A percentile compares a stretch with the other conserved stretches of the same genome.
phyloP scores from a whole-genome alignment of 1,140 invertebrate species.

The Hycleus cichorii region DNA sequence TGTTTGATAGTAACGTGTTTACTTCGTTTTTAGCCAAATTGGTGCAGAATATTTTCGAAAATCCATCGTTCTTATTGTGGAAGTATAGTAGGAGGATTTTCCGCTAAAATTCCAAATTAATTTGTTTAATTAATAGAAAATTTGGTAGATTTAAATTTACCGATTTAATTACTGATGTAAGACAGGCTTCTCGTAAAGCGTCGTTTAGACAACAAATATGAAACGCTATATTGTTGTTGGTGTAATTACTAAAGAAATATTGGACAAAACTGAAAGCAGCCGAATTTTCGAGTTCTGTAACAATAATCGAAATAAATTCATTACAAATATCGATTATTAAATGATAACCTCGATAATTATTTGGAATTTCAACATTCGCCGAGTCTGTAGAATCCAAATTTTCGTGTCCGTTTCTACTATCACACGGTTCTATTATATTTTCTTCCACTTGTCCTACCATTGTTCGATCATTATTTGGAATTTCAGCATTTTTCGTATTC shows the following conservation, averaged over 20 bases:
- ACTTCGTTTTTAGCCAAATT: conserved; percentile 18
- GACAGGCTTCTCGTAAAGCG: conserved; percentile 16
- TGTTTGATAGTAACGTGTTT: conserved; percentile 11
- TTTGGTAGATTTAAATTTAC: conserved; percentile 3
- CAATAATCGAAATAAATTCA: not conserved
- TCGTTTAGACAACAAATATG: conserved; percentile 10
- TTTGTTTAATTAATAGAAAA: not conserved
- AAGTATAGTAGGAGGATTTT: conserved; percentile 25
- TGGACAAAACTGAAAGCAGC: conserved; percentile 6
- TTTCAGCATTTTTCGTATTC: too few relatives aligned
- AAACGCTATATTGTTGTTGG: conserved; percentile 8
- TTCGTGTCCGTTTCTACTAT: conserved; percentile 2
- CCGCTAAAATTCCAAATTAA: conserved; percentile 15
- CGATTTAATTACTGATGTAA: conserved; percentile 10
- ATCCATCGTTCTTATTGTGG: conserved; percentile 23
- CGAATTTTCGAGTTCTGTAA: not conserved
- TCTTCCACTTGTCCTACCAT: too few relatives aligned
- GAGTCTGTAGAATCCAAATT: not conserved
- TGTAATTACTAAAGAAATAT: conserved; percentile 5
- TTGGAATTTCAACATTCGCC: too few relatives aligned
- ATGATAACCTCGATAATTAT: conserved; percentile 7
- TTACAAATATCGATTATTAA: not conserved
- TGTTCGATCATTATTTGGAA: too few relatives aligned
- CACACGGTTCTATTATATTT: too few relatives aligned
- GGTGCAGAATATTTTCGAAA: conserved; percentile 19